A percentile compares a stretch with the other conserved stretches of the same genome.
Evolutionary conservation across 2,797 vertebrate genomes (phyloP).

Genomic region (Syngnathus acus): DNA sequence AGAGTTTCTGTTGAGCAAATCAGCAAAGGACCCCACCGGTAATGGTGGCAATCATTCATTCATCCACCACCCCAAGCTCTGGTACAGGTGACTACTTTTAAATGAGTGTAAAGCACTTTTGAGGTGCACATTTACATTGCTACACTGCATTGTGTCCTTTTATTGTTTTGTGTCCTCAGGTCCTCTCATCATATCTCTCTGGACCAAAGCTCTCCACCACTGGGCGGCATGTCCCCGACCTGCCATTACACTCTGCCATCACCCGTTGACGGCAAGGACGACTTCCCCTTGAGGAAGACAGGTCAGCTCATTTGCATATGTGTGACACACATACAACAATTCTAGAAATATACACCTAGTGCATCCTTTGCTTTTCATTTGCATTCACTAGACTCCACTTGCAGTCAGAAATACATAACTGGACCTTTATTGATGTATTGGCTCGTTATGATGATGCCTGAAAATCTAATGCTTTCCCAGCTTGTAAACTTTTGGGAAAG

Average conservation of each 20-base stretch:
- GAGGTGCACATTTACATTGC: neutral
- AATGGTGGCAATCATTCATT: conserved; percentile 83
- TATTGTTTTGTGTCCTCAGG: conserved; percentile 59
- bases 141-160: neutral
- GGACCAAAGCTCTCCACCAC: conserved; percentile 96
- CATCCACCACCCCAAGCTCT: conserved; percentile 89
- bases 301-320: conserved; percentile 68
- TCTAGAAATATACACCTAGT: conserved; percentile 5
- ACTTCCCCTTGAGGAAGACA: conserved; percentile 98
- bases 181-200: conserved; percentile 92
- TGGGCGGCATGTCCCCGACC: conserved; percentile 85
- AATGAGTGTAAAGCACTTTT: neutral
- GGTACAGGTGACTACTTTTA: conserved; percentile 84
- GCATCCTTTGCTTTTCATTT: neutral
- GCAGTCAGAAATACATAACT: neutral
- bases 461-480: neutral
- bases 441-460: neutral
- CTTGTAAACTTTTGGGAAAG: neutral
- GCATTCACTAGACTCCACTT: neutral
- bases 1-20: conserved; percentile 98
- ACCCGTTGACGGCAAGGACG: conserved; percentile 84
- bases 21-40: conserved; percentile 82
- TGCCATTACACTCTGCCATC: conserved; percentile 89
- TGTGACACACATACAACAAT: conserved; percentile 6
- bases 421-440: neutral